phyloP scores from a whole-genome alignment of 1,140 invertebrate genomes.

The Saccostrea echinata region DNA sequence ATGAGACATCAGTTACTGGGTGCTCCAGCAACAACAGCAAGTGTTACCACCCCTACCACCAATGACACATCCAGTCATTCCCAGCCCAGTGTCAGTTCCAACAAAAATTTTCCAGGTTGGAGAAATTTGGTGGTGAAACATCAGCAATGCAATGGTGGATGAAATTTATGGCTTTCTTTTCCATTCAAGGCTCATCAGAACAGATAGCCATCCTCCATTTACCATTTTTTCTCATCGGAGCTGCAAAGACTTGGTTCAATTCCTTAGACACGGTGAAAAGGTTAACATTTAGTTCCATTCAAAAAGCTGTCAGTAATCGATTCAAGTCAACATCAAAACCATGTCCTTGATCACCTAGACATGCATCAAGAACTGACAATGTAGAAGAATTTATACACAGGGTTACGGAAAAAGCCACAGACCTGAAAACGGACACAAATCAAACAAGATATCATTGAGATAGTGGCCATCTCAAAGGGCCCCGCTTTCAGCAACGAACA shows the following conservation, averaged over 20 bases:
- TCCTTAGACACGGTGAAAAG: not conserved
- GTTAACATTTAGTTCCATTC: not conserved
- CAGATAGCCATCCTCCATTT: not conserved
- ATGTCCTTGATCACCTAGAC: not conserved
- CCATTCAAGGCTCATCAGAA: not conserved
- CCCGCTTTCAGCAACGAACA: too few relatives aligned
- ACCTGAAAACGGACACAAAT: constrained; percentile 2
- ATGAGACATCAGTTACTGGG: not conserved
- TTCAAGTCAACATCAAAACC: not conserved
- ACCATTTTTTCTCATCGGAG: not conserved
- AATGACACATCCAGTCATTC: too few relatives aligned
- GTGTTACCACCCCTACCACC: not conserved
- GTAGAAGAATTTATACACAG: not conserved
- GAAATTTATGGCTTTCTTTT: constrained; percentile 7
- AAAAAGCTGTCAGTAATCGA: not conserved
- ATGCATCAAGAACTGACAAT: not conserved
- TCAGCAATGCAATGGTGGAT: too few relatives aligned
- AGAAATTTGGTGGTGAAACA: not conserved
- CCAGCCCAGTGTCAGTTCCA: not conserved
- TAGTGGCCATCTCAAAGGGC: too few relatives aligned
- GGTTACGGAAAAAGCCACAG: not conserved
- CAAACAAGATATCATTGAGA: too few relatives aligned
- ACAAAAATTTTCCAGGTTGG: not conserved
- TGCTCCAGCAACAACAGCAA: not conserved
- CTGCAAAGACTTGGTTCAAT: not conserved